Evolutionary conservation across 1,140 invertebrate species (phyloP).

Genomic region (Drosophila trapezifrons): DNA sequence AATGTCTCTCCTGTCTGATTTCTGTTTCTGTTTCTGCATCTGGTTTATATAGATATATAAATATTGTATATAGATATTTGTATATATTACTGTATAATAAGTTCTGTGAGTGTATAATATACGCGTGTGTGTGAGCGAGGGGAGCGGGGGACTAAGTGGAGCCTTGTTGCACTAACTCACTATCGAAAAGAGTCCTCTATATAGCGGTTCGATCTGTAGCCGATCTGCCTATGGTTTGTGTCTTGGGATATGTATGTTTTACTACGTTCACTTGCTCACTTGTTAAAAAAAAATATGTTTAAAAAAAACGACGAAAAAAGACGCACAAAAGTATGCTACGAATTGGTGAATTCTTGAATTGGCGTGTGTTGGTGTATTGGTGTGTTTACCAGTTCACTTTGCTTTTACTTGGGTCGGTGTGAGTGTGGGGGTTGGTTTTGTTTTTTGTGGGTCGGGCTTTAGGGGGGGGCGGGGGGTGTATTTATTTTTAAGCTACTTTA

Average conservation of each 20-base stretch:
- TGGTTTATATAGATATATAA: constrained; percentile 57
- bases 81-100: constrained; percentile 56
- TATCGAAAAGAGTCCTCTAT: constrained; percentile 33
- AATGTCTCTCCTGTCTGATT: constrained; percentile 22
- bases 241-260: constrained; percentile 49
- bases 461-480: constrained; percentile 3
- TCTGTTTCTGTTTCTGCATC: constrained; percentile 34
- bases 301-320: neutral
- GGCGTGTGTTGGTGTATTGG: neutral
- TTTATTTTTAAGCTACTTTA: constrained; percentile 62
- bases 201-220: constrained; percentile 24
- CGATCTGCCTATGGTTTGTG: constrained; percentile 11
- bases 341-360: constrained; percentile 10
- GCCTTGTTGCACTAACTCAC: constrained; percentile 31
- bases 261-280: constrained; percentile 32
- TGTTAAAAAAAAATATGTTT: neutral
- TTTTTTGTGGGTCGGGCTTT: neutral
- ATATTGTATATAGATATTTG: constrained; percentile 61
- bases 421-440: constrained; percentile 9
- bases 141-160: constrained; percentile 24
- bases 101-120: constrained; percentile 51
- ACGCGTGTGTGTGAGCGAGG: constrained; percentile 22
- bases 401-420: constrained; percentile 44
- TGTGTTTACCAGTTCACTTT: constrained; percentile 62
- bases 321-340: constrained; percentile 66